Evolutionary conservation across 1,140 invertebrate species (phyloP).

Genomic region (Himalopsyche phryganea): DNA sequence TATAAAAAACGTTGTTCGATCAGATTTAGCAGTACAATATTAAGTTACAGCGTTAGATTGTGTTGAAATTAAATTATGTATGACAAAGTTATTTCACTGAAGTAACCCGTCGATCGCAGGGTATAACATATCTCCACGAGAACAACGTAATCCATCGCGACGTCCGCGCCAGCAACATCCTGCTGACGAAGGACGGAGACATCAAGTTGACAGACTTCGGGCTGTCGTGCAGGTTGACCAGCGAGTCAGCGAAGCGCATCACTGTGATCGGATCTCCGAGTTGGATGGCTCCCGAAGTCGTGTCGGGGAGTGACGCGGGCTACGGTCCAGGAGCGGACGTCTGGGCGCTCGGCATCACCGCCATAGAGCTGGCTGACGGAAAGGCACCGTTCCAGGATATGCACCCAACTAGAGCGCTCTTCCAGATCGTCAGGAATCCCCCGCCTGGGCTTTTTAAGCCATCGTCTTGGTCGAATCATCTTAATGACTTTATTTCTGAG

Average conservation of each 20-base stretch:
- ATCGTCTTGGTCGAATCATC: conserved; percentile 74
- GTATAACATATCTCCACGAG: conserved; percentile 74
- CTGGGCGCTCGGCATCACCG: conserved; percentile 90
- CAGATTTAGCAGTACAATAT: too few relatives aligned
- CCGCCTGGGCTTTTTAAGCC: conserved; percentile 71
- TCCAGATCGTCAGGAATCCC: conserved; percentile 84
- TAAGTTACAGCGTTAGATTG: too few relatives aligned
- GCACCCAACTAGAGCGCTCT: conserved; percentile 81
- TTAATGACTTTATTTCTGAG: conserved; percentile 82
- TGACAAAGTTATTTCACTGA: too few relatives aligned
- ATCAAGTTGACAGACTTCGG: conserved; percentile 84
- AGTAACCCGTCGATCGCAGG: conserved; percentile 51
- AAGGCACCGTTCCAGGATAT: conserved; percentile 80
- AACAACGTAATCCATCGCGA: conserved; percentile 86
- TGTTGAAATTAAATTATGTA: too few relatives aligned
- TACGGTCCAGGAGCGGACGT: conserved; percentile 79
- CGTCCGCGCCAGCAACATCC: conserved; percentile 79
- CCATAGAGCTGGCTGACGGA: conserved; percentile 87
- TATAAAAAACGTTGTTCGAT: too few relatives aligned
- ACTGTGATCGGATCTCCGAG: conserved; percentile 83
- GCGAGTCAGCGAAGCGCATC: conserved; percentile 63
- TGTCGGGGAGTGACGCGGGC: conserved; percentile 48
- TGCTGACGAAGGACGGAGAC: conserved; percentile 78
- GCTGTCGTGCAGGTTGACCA: conserved; percentile 73
- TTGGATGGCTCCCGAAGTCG: conserved; percentile 90